phyloP scores from a whole-genome alignment of 2,113 vertebrate species.

The Seriola rivoliana region DNA sequence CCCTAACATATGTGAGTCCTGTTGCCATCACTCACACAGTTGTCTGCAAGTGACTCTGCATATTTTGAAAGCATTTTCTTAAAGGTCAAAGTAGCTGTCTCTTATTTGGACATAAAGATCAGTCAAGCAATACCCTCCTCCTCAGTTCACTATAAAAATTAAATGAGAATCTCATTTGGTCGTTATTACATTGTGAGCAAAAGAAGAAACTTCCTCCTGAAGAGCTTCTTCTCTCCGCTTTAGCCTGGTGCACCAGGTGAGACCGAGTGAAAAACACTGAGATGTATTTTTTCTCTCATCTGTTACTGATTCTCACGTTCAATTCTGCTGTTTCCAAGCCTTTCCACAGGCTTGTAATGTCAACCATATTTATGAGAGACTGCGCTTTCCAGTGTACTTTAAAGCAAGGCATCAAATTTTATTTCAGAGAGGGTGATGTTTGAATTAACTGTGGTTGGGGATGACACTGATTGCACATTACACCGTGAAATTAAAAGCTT shows the following conservation, averaged over 20 bases:
- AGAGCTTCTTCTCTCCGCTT: not conserved
- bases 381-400: constrained; percentile 45
- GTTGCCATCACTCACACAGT: not conserved
- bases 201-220: not conserved
- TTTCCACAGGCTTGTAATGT: constrained; percentile 70
- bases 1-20: constrained; percentile 25
- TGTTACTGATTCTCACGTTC: constrained; percentile 68
- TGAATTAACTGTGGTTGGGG: constrained; percentile 48
- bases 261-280: constrained; percentile 8
- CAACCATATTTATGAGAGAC: constrained; percentile 67
- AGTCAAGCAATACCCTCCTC: not conserved
- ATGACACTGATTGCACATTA: constrained; percentile 55
- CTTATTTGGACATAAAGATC: constrained; percentile 4
- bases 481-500: constrained; percentile 35
- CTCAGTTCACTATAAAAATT: not conserved
- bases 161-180: not conserved
- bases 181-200: constrained; percentile 4
- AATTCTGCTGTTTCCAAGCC: constrained; percentile 29
- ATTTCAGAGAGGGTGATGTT: constrained; percentile 66
- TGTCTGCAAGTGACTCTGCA: not conserved
- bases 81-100: not conserved
- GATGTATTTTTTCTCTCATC: constrained; percentile 56
- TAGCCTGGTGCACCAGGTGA: constrained; percentile 54
- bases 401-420: constrained; percentile 38
- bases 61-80: not conserved